A percentile compares a stretch with the other conserved stretches of the same genome.
These are phyloP conservation scores for Siphamia tubifer DNA, from an alignment of 2,113 vertebrate genomes.

Conservation along the genomic window DNA sequence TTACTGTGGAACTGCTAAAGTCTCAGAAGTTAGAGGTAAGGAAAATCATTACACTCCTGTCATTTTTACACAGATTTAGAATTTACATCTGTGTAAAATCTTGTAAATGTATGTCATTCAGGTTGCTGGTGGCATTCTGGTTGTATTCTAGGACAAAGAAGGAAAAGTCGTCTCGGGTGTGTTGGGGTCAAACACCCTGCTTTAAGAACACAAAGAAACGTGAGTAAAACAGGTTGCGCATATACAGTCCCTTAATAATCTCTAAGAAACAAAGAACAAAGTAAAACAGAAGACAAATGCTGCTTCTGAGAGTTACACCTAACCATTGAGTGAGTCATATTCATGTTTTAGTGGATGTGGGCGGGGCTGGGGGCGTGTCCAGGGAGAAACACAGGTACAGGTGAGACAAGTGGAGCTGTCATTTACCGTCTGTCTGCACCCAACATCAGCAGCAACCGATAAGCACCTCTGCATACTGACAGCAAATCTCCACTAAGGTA, in stretches of 20 bases:
- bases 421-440: conserved; percentile 18
- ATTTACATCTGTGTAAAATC: neutral
- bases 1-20: no score
- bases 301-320: conserved; percentile 22
- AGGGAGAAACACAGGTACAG: conserved; percentile 35
- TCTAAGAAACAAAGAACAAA: conserved; percentile 16
- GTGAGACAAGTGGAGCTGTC: conserved; percentile 17
- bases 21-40: no score
- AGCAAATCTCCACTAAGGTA: conserved; percentile 42
- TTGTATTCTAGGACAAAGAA: neutral
- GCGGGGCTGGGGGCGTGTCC: conserved; percentile 6
- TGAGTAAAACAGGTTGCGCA: conserved; percentile 43
- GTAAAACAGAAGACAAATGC: neutral
- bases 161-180: neutral
- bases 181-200: neutral
- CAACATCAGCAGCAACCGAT: conserved; percentile 17
- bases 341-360: neutral
- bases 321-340: conserved; percentile 21
- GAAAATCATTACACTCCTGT: neutral
- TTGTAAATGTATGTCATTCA: neutral
- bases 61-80: neutral
- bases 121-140: neutral
- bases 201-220: neutral
- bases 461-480: conserved; percentile 6
- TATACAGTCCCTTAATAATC: conserved; percentile 34